Evolutionary conservation across 37 sponge, comb jelly and placozoan species (phyloP).

Genomic region (Sycon ciliatum): DNA sequence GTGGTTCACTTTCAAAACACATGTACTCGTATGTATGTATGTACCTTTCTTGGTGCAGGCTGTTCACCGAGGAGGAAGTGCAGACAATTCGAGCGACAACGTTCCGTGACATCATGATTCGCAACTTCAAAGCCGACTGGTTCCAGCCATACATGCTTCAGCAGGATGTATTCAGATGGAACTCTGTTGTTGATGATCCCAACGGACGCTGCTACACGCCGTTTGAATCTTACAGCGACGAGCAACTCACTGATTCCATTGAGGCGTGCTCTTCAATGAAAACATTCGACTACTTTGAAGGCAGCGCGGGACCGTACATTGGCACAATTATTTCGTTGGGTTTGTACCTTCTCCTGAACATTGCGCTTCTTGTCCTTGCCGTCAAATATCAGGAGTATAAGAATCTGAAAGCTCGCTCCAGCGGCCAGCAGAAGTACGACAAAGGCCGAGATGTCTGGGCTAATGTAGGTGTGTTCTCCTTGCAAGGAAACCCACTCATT

Average conservation of each 20-base stretch:
- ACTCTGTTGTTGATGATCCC: too few relatives aligned
- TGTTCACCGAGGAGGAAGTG: conserved; percentile 65
- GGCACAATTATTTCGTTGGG: background rate
- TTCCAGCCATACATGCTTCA: background rate
- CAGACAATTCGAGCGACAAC: conserved; percentile 40
- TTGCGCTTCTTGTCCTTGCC: conserved; percentile 45
- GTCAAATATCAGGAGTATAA: conserved; percentile 29
- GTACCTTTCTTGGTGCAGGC: conserved; percentile 17
- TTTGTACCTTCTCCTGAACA: conserved; percentile 46
- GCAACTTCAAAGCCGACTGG: background rate
- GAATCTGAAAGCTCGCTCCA: too few relatives aligned
- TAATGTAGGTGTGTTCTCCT: too few relatives aligned
- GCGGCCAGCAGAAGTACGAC: too few relatives aligned
- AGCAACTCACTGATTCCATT: background rate
- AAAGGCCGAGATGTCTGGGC: too few relatives aligned
- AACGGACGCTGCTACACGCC: background rate
- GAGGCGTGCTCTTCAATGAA: conserved; percentile 37
- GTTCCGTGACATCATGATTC: conserved; percentile 45
- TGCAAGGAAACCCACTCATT: too few relatives aligned
- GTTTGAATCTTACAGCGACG: background rate
- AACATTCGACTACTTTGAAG: conserved; percentile 52
- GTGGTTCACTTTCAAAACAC: too few relatives aligned
- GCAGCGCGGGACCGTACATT: background rate
- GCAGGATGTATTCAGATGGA: conserved; percentile 1
- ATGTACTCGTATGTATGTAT: too few relatives aligned